phyloP scores from a whole-genome alignment of 2,797 vertebrate genomes.

The Rhynchonycteris naso region DNA sequence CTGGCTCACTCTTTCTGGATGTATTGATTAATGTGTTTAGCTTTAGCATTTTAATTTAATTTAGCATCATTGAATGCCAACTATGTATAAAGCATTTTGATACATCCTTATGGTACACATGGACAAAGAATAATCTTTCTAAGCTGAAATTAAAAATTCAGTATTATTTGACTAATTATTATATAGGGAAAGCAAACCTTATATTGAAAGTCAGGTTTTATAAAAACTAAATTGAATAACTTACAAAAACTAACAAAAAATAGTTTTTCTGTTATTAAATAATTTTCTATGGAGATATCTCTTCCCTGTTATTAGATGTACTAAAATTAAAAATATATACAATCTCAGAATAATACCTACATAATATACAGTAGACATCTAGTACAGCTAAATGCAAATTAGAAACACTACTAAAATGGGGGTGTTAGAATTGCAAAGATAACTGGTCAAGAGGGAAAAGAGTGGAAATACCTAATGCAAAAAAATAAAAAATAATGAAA shows the following conservation, averaged over 20 bases:
- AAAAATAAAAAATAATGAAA: not conserved
- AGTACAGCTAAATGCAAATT: not conserved
- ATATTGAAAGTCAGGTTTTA: not conserved
- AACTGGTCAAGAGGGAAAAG: not conserved
- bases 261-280: not conserved
- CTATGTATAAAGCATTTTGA: not conserved
- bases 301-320: not conserved
- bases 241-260: slow-evolving; percentile 27
- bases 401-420: not conserved
- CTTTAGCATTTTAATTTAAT: slow-evolving; percentile 48
- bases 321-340: not conserved
- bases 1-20: not conserved
- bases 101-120: not conserved
- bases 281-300: not conserved
- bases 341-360: not conserved
- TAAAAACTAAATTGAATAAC: not conserved
- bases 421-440: not conserved
- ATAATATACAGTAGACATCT: not conserved
- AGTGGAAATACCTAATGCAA: not conserved
- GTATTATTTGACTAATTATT: not conserved
- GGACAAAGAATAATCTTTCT: not conserved
- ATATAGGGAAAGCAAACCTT: not conserved
- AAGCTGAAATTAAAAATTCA: not conserved
- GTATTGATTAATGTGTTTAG: not conserved
- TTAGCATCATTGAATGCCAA: not conserved